phyloP scores from a whole-genome alignment of 2,113 vertebrate genomes.

The Anseranas semipalmata region DNA sequence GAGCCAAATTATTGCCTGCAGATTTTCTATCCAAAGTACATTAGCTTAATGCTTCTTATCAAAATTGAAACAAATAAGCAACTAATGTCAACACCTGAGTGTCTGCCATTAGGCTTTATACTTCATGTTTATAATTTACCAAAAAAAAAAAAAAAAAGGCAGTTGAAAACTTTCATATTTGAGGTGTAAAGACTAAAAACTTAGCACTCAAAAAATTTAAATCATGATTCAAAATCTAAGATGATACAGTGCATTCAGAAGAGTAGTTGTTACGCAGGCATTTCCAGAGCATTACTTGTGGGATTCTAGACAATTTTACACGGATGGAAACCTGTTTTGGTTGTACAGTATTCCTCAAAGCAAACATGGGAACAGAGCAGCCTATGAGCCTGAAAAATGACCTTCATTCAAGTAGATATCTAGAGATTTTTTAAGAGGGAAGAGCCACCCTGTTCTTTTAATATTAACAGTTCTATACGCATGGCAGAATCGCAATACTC shows the following conservation, averaged over 20 bases:
- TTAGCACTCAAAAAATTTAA: background rate
- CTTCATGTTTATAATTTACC: background rate
- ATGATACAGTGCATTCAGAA: background rate
- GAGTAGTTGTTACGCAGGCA: background rate
- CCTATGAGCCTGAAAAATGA: background rate
- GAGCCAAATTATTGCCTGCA: background rate
- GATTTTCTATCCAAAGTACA: background rate
- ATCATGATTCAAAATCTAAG: background rate
- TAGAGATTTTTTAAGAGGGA: background rate
- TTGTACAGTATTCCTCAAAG: background rate
- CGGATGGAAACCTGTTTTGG: background rate
- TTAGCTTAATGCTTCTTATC: background rate
- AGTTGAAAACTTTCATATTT: background rate
- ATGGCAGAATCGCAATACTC: background rate
- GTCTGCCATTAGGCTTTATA: background rate
- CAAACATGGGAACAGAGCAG: background rate
- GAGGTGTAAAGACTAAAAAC: background rate
- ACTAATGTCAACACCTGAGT: background rate
- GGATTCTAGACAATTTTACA: background rate
- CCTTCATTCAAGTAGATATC: background rate
- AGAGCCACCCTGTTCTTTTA: background rate
- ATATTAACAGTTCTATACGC: background rate
- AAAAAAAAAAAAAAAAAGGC: background rate
- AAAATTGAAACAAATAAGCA: background rate
- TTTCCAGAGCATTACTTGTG: background rate